Base-by-base conservation (phyloP, 2,113 vertebrate species). In the Podocnemis expansa region DNA sequence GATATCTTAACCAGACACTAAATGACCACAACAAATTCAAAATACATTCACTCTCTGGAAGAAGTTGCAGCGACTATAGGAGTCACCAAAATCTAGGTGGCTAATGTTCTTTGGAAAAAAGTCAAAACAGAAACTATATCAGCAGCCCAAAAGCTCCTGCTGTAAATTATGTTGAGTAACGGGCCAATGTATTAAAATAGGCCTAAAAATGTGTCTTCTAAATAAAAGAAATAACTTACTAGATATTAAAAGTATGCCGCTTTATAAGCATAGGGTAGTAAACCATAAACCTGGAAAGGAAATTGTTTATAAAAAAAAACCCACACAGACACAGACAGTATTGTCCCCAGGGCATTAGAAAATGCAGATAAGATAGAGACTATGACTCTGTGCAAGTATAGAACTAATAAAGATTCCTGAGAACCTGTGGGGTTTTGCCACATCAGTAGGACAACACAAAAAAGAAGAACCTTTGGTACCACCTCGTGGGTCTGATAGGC, bases 261-360 rank as follows among this genome's bases (percentile, higher is more conserved):
- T 94, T 82, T 91, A 24, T 91, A 83, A 41, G 17, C 82, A 87
- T 88, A 91, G 60, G 27, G 54, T 78, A 83, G 92, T 96, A 97
- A 97, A 95, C 95, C 94, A 88, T 96, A 96, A 92, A 95, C 89
- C 90, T 96, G 88, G 56, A 96, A 80, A 96, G 95, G 95, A 97
- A 97, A 96, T 82, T 93, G 93, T n/a, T n/a, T n/a, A n/a, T 96
- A 95, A 95, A 97, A 47, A 47, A 6, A 47, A 47, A 47, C 6
- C 47, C 47, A 47, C 6, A 47, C 47, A 47, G 10, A 47, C 47
- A 47, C 91, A 97, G 91, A 95, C 95, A 97, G 97, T 95, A 97
- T 96, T 94, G 84, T 95, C 96, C 93, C 78, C 87, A 87, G 96
- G 97, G 94, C 92, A 96, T 93, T 89, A 95, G 91, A 95, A 94